phyloP scores from a whole-genome alignment of 2,113 vertebrate genomes.

The Apeltes quadracus region DNA sequence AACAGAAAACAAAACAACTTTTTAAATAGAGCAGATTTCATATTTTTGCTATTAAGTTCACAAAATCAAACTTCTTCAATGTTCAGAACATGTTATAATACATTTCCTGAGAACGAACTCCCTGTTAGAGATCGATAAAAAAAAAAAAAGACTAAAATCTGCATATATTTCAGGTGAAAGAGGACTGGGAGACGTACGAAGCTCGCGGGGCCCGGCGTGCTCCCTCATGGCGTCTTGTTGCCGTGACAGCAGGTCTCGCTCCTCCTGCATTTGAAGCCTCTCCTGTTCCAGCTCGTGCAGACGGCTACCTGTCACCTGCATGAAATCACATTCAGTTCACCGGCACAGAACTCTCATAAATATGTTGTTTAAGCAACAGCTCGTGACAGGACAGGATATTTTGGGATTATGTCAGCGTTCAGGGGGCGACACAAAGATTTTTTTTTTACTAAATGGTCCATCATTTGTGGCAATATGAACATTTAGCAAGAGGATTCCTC shows the following conservation, averaged over 20 bases:
- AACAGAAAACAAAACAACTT: not conserved
- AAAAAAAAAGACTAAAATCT: not conserved
- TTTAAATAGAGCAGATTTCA: not conserved
- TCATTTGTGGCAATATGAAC: not conserved
- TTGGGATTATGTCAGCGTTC: not conserved
- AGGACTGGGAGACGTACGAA: conserved; percentile 86
- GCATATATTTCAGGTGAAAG: not conserved
- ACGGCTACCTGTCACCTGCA: conserved; percentile 83
- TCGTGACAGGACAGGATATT: not conserved
- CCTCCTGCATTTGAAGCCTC: conserved; percentile 85
- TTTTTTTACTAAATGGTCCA: not conserved
- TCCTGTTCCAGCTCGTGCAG: conserved; percentile 94
- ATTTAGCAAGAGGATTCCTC: not conserved
- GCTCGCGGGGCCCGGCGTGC: conserved; percentile 85
- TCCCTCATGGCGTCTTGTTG: conserved; percentile 92
- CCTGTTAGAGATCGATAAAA: not conserved
- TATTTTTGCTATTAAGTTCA: not conserved
- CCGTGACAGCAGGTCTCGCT: conserved; percentile 87
- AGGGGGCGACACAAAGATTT: not conserved
- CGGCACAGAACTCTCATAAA: not conserved
- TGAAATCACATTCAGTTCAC: not conserved
- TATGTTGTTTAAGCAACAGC: not conserved
- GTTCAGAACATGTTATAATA: not conserved
- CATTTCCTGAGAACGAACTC: not conserved
- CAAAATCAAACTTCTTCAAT: not conserved